Evolutionary conservation across 2,888 invertebrate species (phyloP), one percentile per base, ranked within the genome.

Genomic region (Synanthedon vespiformis): DNA sequence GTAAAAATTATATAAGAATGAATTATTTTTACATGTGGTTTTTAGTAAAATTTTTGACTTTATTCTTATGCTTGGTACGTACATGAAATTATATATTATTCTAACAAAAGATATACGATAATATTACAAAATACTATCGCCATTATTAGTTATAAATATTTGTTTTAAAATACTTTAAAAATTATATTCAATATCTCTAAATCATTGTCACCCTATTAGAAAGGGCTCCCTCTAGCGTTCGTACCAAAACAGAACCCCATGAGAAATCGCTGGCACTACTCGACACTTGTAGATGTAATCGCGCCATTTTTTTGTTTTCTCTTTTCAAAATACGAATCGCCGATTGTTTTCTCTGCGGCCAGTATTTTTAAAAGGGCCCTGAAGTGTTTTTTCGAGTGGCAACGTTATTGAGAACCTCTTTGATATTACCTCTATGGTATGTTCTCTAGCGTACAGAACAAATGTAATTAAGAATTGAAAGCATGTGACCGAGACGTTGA

Each of bases 171-270:
- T 0, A 22, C 18, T 3, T 13, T 41, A n/a, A 2, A 13, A 41
- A 12, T 6, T 2, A 12, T 5, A n/a, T 44, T 11, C 13, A 44
- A n/a, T n/a, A 11, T 2, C n/a, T 40, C 0, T 2, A 54, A 54
- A 12, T 1, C 11, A 56, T 58, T 54, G 61, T 48, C 69, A 74
- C 77, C 67, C 65, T 64, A 71, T 41, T n/a, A 11, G 49, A 40
- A 51, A 51, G 68, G 68, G 74, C 78, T 84, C 86, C 86, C 86
- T 82, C 81, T 72, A 77, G 86, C 75, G 77, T 67, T 63, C 58
- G 76, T 81, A 82, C 81, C 83, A 80, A 74, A 86, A 86, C 86
- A 87, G 68, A 75, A 67, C 86, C 82, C 85, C 86, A 86, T 87
- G 86, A 85, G 86, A 86, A 87, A 81, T 74, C 70, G 68, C 74